phyloP scores from a whole-genome alignment of 2,888 invertebrate species.

The Aradus depressus region DNA sequence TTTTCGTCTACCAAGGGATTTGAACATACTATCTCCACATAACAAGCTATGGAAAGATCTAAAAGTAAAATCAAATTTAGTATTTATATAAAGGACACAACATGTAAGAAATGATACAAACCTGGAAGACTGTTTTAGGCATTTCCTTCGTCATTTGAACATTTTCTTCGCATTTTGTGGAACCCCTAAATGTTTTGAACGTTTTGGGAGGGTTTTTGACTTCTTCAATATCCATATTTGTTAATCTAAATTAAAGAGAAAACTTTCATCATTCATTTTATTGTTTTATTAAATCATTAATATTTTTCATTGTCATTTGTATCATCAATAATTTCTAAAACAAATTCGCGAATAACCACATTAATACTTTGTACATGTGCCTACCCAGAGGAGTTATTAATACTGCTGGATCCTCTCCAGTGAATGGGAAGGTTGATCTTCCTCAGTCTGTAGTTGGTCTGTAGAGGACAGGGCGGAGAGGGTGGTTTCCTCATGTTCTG shows the following conservation, averaged over 20 bases:
- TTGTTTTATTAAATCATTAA: background rate
- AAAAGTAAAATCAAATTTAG: background rate
- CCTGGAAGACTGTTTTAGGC: conserved; percentile 6
- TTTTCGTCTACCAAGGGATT: no score
- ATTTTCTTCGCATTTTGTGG: conserved; percentile 6
- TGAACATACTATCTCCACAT: background rate
- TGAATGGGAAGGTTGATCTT: conserved; percentile 29
- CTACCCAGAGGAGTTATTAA: conserved; percentile 21
- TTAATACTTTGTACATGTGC: background rate
- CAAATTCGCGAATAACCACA: background rate
- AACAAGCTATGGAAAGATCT: background rate
- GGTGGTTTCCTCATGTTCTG: conserved; percentile 24
- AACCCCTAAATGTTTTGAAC: conserved; percentile 8
- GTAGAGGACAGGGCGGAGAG: conserved; percentile 30
- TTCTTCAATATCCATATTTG: conserved; percentile 1
- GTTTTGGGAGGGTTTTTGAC: conserved; percentile 2
- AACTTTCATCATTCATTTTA: background rate
- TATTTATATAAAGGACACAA: background rate
- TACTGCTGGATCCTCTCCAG: conserved; percentile 27
- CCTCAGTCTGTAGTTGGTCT: conserved; percentile 29
- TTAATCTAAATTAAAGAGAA: background rate
- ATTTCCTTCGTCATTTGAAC: background rate
- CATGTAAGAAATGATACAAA: no score
- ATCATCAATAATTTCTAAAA: background rate
- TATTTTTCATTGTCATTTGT: no score